phyloP scores from a whole-genome alignment of 2,888 invertebrate species.

The Caenorhabditis sp. region DNA sequence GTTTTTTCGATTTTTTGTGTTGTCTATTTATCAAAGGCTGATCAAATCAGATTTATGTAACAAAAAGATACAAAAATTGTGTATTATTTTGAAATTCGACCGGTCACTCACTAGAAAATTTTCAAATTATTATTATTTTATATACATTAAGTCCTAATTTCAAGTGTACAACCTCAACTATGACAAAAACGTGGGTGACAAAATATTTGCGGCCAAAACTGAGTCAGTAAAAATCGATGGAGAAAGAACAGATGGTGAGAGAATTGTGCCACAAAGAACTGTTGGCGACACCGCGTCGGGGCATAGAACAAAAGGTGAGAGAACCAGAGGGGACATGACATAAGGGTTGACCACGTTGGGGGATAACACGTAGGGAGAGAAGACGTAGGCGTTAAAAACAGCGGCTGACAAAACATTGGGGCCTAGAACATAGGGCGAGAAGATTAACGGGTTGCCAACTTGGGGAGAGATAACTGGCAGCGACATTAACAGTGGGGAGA shows the following conservation, averaged over 20 bases:
- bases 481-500: constrained; percentile 49
- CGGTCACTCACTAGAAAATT: too few species aligned
- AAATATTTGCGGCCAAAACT: constrained; percentile 49
- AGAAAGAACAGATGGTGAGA: constrained; percentile 50
- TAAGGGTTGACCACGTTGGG: constrained; percentile 65
- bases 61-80: too few species aligned
- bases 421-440: constrained; percentile 54
- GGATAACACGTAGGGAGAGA: constrained; percentile 57
- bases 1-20: neutral
- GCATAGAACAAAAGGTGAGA: constrained; percentile 50
- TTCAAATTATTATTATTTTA: too few species aligned
- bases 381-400: constrained; percentile 61
- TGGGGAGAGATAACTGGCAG: constrained; percentile 58
- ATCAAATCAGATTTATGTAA: neutral
- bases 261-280: constrained; percentile 51
- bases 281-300: constrained; percentile 58
- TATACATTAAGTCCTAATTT: neutral
- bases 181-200: constrained; percentile 56
- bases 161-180: constrained; percentile 2
- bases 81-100: too few species aligned
- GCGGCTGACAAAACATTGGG: constrained; percentile 60
- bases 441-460: constrained; percentile 50
- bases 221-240: constrained; percentile 59
- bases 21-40: neutral
- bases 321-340: constrained; percentile 54